Evolutionary conservation across 1,140 invertebrate genomes (phyloP).

Genomic region (Pararge aegeria): DNA sequence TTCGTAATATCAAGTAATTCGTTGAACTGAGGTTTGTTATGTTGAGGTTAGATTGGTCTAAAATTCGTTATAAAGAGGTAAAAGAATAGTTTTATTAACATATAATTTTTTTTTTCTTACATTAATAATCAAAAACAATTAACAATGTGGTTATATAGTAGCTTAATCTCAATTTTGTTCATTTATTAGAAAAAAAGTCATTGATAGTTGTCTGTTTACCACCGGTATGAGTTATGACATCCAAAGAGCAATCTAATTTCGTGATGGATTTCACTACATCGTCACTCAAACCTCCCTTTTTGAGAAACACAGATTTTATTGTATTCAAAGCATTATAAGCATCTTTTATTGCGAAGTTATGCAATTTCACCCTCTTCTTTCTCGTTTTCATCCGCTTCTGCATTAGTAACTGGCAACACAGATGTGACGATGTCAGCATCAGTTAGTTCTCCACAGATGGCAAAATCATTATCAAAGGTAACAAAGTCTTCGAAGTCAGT

Average conservation of each 20-base stretch:
- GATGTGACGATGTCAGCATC: conserved; percentile 28
- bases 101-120: too few species aligned
- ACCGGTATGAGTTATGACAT: conserved; percentile 20
- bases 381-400: conserved; percentile 18
- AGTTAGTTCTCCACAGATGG: conserved; percentile 29
- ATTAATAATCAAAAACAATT: too few species aligned
- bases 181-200: too few species aligned
- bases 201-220: too few species aligned
- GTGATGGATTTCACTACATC: conserved; percentile 23
- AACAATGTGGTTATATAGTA: too few species aligned
- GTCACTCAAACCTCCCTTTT: conserved; percentile 29
- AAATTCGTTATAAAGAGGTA: too few species aligned
- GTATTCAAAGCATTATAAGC: conserved; percentile 31
- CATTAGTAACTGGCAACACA: conserved; percentile 31
- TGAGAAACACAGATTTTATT: conserved; percentile 32
- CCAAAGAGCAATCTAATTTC: conserved; percentile 29
- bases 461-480: conserved; percentile 28
- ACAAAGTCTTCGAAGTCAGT: conserved; percentile 31
- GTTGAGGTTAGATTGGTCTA: too few species aligned
- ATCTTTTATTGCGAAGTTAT: conserved; percentile 30
- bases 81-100: too few species aligned
- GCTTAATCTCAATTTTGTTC: too few species aligned
- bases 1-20: too few species aligned
- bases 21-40: too few species aligned
- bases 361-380: conserved; percentile 7